Conservation (phyloP, 1,140 invertebrate species). For the Linepithema humile region DNA sequence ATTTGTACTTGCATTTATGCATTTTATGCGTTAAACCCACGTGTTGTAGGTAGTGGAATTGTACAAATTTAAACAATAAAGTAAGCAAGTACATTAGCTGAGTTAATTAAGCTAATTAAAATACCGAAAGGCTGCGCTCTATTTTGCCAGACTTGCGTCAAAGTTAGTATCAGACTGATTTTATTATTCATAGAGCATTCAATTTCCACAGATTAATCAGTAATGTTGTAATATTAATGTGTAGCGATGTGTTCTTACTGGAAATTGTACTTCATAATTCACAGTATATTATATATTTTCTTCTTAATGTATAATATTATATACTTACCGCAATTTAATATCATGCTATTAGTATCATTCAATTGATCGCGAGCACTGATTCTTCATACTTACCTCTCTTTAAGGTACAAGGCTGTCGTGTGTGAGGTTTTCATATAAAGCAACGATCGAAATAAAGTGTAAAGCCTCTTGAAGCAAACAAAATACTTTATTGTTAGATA, state of each 20-base stretch:
- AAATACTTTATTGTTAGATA: conserved; percentile 85
- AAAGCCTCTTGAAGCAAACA: conserved; percentile 82
- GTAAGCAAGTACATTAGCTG: not conserved
- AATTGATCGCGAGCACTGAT: not conserved
- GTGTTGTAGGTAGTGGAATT: not conserved
- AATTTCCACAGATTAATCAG: not conserved
- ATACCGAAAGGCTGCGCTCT: not conserved
- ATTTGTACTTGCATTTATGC: not conserved
- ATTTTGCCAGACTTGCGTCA: no score
- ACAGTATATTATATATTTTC: not conserved
- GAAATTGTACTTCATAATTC: not conserved
- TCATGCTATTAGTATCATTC: not conserved
- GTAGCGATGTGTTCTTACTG: not conserved
- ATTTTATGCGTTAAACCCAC: not conserved
- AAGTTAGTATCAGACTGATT: not conserved
- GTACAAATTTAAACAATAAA: not conserved
- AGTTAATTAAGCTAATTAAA: not conserved
- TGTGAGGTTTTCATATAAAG: not conserved
- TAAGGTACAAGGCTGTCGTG: not conserved
- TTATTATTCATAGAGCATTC: not conserved
- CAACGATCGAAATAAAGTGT: not conserved
- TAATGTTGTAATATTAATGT: not conserved
- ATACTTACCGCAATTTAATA: not conserved
- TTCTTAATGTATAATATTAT: not conserved
- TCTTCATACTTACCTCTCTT: not conserved